A percentile compares a stretch with the other conserved stretches of the same genome.
Evolutionary conservation across 2,797 vertebrate species (phyloP).

Genomic region (Threskiornis aethiopicus): DNA sequence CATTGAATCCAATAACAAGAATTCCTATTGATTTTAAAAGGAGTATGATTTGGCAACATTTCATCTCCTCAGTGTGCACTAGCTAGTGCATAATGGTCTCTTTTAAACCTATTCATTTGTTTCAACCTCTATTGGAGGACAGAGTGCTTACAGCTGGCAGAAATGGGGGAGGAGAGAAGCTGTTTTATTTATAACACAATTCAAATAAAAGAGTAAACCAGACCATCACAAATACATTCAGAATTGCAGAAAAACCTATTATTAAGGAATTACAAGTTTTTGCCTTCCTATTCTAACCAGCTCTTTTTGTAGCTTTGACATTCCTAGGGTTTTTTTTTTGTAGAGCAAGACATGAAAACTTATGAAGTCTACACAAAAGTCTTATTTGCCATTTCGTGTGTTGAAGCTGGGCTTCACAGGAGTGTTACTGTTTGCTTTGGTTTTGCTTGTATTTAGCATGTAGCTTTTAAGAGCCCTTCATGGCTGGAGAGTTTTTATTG

Average conservation of each 20-base stretch:
- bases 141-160: constrained; percentile 26
- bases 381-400: not conserved
- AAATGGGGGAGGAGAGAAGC: not conserved
- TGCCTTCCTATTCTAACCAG: not conserved
- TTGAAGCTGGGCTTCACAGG: not conserved
- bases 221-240: constrained; percentile 6
- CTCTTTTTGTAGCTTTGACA: not conserved
- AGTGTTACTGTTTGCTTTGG: constrained; percentile 40
- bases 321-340: not conserved
- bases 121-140: constrained; percentile 30
- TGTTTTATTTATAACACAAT: constrained; percentile 29
- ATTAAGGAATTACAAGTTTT: constrained; percentile 23
- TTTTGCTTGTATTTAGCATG: constrained; percentile 65
- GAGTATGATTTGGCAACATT: constrained; percentile 41
- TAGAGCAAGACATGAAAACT: not conserved
- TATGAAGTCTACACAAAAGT: not conserved
- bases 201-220: constrained; percentile 35
- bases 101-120: constrained; percentile 53
- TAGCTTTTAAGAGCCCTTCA: constrained; percentile 75
- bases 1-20: constrained; percentile 30
- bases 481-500: constrained; percentile 74
- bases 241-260: constrained; percentile 9
- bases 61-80: not conserved
- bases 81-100: constrained; percentile 3
- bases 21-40: constrained; percentile 54